Evolutionary conservation across 2,888 invertebrate species (phyloP), one percentile per base, ranked within the genome.

Genomic region (Norana najaformis): DNA sequence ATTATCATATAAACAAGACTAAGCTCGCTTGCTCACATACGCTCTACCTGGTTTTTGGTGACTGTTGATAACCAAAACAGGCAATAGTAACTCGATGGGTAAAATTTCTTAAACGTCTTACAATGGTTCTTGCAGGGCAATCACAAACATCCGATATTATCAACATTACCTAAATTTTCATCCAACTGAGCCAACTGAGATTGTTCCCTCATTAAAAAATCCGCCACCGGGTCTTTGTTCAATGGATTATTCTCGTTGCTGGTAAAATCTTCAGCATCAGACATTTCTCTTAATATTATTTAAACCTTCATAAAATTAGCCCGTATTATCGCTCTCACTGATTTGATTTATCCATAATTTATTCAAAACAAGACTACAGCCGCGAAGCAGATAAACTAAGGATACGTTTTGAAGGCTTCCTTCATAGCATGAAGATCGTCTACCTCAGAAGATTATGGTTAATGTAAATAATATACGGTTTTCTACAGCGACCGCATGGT

Each of bases 121-220:
- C 2, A 23, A 53, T 30, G 30, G 23, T 53, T 53, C 53, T 2
- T 53, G 30, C 53, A 8, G 30, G 11, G 23, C 30, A 53, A 53
- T 53, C 30, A 47, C 20, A 53, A 30, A 53, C 30, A 11, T 53
- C 23, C 53, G 53, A 53, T 30, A 30, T 30, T 23, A 53, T 5
- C 53, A n/a, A 89, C 8, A 83, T 47, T 53, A 89, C 91, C 91
- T 47, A 91, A 91, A 38, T 89, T 90, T 30, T 91, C 91, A 53
- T 91, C 91, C 20, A 99, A 96, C 35, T 98, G 98, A 88, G 98
- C 98, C 69, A 99, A 96, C 93, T 98, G 97, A 94, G 97, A 97
- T 95, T 99, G 98, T 95, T 99, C 99, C 53, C 99, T 96, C 14
- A 98, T 98, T 91, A 99, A 95, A 95, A 99, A 99, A 93, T 98